These are phyloP conservation scores for Ichneumon xanthorius DNA, from an alignment of 2,888 invertebrate species.

Conservation along the genomic window DNA sequence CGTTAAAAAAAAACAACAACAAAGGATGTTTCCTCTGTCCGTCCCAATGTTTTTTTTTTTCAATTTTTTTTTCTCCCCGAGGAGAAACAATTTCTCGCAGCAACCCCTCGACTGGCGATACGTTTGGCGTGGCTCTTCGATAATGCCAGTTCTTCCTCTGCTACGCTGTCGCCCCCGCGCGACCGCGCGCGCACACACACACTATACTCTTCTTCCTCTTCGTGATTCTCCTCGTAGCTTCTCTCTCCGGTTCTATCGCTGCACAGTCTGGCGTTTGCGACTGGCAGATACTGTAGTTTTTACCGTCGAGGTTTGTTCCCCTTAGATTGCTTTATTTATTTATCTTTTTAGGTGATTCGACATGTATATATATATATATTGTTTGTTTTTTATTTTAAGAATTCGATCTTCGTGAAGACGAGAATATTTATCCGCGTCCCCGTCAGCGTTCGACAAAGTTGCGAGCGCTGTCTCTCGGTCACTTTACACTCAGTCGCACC, in stretches of 20 bases:
- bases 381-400: background rate
- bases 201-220: conserved; percentile 5
- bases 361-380: background rate
- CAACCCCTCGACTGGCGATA: conserved; percentile 11
- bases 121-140: conserved; percentile 28
- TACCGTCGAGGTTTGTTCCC: background rate
- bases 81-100: background rate
- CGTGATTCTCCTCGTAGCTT: conserved; percentile 23
- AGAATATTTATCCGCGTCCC: conserved; percentile 63
- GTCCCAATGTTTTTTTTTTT: background rate
- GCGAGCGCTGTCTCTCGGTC: conserved; percentile 67
- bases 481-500: conserved; percentile 75
- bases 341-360: background rate
- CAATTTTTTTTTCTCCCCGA: conserved; percentile 1
- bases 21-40: background rate
- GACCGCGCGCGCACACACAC: conserved; percentile 48
- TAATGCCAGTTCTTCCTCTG: background rate
- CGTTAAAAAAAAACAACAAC: background rate
- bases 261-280: conserved; percentile 63
- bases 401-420: background rate
- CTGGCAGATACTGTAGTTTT: conserved; percentile 29
- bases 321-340: background rate
- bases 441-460: conserved; percentile 70
- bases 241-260: conserved; percentile 19
- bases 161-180: conserved; percentile 28